Evolutionary conservation across 2,797 vertebrate genomes (phyloP).

Genomic region (Tauraco hartlaubi): DNA sequence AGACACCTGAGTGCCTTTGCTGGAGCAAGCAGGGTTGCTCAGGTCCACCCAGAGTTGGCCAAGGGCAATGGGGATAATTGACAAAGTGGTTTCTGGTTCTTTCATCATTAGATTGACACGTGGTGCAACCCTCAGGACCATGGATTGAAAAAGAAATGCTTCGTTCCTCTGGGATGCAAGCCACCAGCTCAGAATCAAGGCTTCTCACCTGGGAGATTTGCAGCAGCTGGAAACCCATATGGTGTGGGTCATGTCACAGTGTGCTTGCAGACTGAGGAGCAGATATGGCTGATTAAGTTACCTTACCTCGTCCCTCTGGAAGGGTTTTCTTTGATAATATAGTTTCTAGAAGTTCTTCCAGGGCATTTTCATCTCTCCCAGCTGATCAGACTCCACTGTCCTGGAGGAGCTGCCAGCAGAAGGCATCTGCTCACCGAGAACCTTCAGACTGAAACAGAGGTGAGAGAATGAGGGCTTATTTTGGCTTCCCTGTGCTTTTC

Average conservation of each 20-base stretch:
- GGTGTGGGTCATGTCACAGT: background rate
- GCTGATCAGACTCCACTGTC: background rate
- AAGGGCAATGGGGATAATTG: background rate
- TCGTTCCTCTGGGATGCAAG: background rate
- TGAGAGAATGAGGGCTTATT: background rate
- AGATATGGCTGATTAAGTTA: background rate
- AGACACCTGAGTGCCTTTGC: background rate
- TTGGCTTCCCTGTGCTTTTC: background rate
- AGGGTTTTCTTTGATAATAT: background rate
- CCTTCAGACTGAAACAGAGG: background rate
- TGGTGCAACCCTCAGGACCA: background rate
- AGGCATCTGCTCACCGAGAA: background rate
- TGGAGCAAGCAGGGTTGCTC: background rate
- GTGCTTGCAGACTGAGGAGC: background rate
- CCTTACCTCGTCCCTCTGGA: background rate
- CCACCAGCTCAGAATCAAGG: background rate
- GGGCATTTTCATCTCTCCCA: background rate
- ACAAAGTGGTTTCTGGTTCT: background rate
- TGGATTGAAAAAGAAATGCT: background rate
- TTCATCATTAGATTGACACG: rapidly evolving
- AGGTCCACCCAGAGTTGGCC: background rate
- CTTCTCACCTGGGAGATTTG: background rate
- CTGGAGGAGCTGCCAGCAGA: background rate
- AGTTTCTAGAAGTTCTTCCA: background rate
- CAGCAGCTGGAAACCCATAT: background rate